Conservation (phyloP, 2,888 invertebrate genomes). For the Scaptomyza tumidula region DNA sequence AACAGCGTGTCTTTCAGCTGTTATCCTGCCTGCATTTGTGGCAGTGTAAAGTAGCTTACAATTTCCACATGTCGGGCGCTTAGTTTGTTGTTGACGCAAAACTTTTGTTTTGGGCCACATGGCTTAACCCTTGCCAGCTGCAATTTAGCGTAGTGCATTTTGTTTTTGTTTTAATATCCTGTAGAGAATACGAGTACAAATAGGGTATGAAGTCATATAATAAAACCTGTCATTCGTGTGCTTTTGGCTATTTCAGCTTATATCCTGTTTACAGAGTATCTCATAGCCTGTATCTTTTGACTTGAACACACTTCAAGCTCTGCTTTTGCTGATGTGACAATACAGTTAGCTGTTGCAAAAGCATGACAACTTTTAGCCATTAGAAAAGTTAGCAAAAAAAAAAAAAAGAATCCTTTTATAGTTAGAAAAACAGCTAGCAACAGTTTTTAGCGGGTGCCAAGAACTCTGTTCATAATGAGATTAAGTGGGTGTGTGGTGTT, state of each 20-base stretch:
- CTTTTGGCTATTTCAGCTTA: background rate
- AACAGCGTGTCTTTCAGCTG: conserved; percentile 13
- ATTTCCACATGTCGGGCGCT: conserved; percentile 39
- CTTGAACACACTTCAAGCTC: background rate
- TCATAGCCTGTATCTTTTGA: background rate
- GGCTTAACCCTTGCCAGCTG: conserved; percentile 62
- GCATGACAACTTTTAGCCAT: conserved; percentile 71
- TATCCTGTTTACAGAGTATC: conserved; percentile 9
- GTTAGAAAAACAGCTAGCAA: conserved; percentile 1
- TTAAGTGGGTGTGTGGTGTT: conserved; percentile 9
- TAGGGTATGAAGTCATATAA: background rate
- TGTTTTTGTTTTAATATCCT: conserved; percentile 13
- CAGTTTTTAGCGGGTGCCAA: conserved; percentile 14
- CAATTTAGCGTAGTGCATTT: conserved; percentile 32
- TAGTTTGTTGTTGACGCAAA: conserved; percentile 46
- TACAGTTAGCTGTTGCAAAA: conserved; percentile 54
- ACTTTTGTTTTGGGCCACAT: conserved; percentile 47
- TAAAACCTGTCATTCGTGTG: background rate
- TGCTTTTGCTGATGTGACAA: conserved; percentile 41
- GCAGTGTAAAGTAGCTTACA: conserved; percentile 66
- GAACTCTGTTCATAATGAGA: conserved; percentile 33
- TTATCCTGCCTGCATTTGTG: conserved; percentile 26
- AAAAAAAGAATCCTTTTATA: conserved; percentile 15
- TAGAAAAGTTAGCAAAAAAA: conserved; percentile 44
- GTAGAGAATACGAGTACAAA: background rate